A percentile compares a stretch with the other conserved stretches of the same genome.
phyloP scores from a whole-genome alignment of 2,113 vertebrate genomes.

The Pangasianodon hypophthalmus region DNA sequence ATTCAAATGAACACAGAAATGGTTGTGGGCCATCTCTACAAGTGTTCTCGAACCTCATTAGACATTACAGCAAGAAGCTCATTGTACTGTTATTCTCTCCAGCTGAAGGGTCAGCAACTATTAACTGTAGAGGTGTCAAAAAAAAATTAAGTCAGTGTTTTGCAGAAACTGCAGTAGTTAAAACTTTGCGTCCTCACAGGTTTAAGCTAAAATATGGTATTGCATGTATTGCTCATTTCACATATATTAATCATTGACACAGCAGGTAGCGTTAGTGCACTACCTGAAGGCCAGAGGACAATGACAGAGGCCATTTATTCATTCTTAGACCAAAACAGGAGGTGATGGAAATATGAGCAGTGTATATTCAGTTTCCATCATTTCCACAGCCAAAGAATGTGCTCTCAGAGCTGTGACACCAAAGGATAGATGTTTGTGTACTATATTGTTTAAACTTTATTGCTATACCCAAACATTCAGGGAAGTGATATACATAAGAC shows the following conservation, averaged over 20 bases:
- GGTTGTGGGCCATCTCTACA: background rate
- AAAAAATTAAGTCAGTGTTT: background rate
- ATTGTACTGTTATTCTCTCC: background rate
- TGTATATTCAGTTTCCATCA: conserved; percentile 35
- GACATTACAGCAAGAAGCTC: background rate
- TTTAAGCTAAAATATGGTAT: background rate
- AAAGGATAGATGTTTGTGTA: background rate
- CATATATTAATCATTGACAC: background rate
- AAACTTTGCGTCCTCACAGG: background rate
- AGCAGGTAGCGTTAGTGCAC: background rate
- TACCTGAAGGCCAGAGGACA: conserved; percentile 31
- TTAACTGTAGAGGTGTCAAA: background rate
- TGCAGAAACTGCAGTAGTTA: background rate
- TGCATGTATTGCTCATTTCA: background rate
- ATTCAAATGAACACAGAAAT: background rate
- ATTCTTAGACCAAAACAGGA: conserved; percentile 31
- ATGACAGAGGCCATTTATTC: background rate
- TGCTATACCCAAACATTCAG: background rate
- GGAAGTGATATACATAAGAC: background rate
- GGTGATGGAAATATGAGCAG: conserved; percentile 29
- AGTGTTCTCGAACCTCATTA: too few relatives aligned
- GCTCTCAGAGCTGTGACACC: background rate
- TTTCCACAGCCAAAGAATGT: background rate
- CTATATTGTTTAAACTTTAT: background rate
- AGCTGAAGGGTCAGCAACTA: background rate